These are phyloP conservation scores for Micrasema minimum DNA, from an alignment of 1,140 invertebrate species.

Conservation along the genomic window DNA sequence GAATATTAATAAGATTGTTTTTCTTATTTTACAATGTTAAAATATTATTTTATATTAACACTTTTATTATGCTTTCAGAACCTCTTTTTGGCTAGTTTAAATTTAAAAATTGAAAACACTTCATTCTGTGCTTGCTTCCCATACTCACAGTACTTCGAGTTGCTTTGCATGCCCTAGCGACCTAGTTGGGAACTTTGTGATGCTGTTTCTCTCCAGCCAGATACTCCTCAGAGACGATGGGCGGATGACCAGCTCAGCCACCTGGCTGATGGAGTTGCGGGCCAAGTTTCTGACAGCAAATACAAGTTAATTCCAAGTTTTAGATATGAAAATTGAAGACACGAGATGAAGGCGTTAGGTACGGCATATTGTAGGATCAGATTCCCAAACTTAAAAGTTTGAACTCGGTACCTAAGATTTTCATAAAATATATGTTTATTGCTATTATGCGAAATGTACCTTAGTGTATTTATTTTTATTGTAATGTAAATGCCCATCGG, in stretches of 20 bases:
- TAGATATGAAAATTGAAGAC: background rate
- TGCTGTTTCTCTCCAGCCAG: constrained; percentile 73
- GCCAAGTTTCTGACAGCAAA: constrained; percentile 71
- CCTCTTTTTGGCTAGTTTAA: no score
- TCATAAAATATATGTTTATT: background rate
- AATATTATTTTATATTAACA: no score
- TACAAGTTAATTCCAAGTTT: no score
- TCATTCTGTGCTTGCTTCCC: background rate
- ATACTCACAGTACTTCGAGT: constrained; percentile 77
- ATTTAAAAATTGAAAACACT: no score
- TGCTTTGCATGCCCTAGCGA: constrained; percentile 69
- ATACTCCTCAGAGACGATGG: constrained; percentile 70
- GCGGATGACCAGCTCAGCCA: constrained; percentile 69
- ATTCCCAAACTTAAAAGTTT: background rate
- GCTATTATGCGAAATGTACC: background rate
- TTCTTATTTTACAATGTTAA: no score
- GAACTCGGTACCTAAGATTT: no score
- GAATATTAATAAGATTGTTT: no score
- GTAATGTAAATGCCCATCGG: no score
- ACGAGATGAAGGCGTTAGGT: background rate
- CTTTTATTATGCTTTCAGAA: no score
- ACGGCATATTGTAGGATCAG: background rate
- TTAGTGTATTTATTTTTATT: no score
- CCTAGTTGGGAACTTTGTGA: constrained; percentile 70
- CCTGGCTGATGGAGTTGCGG: constrained; percentile 71